phyloP scores from a whole-genome alignment of 1,140 invertebrate species.

The Diachasma alloeum region DNA sequence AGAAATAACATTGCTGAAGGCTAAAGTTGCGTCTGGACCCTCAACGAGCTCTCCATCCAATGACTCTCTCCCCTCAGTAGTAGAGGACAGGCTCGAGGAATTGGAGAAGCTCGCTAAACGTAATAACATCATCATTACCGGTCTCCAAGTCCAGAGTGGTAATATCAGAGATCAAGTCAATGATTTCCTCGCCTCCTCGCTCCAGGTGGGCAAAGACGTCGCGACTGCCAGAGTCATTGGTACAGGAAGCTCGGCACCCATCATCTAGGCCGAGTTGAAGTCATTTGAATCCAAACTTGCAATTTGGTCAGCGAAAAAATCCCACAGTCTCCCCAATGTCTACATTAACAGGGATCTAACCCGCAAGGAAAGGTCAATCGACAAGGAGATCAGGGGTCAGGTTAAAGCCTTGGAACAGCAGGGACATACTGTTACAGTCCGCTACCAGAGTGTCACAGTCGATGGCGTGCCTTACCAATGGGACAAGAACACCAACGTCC shows the following conservation, averaged over 20 bases:
- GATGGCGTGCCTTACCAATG: not conserved
- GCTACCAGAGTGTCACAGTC: not conserved
- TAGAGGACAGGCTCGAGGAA: not conserved
- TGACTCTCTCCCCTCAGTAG: too few relatives aligned
- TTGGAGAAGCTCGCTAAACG: constrained; percentile 3
- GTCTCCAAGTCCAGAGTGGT: too few relatives aligned
- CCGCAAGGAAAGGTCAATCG: not conserved
- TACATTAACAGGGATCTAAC: not conserved
- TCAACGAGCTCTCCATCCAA: too few relatives aligned
- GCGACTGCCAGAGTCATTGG: too few relatives aligned
- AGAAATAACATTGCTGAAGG: too few relatives aligned
- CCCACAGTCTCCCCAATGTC: not conserved
- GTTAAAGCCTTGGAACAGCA: not conserved
- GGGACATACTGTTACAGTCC: not conserved
- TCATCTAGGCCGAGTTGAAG: not conserved
- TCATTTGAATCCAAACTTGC: not conserved
- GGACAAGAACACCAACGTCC: not conserved
- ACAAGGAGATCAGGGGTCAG: not conserved
- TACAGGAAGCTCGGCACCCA: not conserved
- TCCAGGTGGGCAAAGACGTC: too few relatives aligned
- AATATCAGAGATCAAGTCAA: too few relatives aligned
- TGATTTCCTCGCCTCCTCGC: too few relatives aligned
- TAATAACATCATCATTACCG: too few relatives aligned
- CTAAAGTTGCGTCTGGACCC: too few relatives aligned
- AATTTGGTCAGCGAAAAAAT: not conserved